Percentiles rank a stretch among this genome's conserved stretches.
Evolutionary conservation across 2,113 vertebrate species (phyloP).

Genomic region (Cebidichthys violaceus): DNA sequence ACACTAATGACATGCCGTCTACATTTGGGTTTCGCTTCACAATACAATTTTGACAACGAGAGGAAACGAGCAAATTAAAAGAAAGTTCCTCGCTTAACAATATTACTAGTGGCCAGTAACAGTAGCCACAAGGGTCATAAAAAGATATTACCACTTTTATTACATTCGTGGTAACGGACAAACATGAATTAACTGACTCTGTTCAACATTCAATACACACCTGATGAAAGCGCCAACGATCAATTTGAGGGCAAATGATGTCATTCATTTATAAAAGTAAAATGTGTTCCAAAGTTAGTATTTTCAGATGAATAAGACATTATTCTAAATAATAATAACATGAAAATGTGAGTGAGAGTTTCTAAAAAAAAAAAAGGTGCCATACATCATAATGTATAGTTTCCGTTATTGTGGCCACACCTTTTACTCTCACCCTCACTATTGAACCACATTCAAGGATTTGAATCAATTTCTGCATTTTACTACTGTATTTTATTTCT

Average conservation of each 20-base stretch:
- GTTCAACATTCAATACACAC: background rate
- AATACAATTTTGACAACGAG: background rate
- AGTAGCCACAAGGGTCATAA: background rate
- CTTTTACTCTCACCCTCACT: slow-evolving; percentile 7
- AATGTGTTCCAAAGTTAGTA: background rate
- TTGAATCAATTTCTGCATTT: too few species aligned
- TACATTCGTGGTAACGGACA: background rate
- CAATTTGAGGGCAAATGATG: background rate
- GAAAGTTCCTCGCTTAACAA: background rate
- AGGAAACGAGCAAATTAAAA: slow-evolving; percentile 13
- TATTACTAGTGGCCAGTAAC: background rate
- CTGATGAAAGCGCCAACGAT: background rate
- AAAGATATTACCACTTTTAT: background rate
- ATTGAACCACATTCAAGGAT: too few species aligned
- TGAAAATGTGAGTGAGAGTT: background rate
- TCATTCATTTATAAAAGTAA: background rate
- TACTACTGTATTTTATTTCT: too few species aligned
- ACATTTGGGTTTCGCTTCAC: slow-evolving; percentile 38
- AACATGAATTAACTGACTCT: background rate
- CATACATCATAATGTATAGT: background rate
- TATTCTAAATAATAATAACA: background rate
- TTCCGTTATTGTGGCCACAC: slow-evolving; percentile 2
- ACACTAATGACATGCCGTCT: slow-evolving; percentile 45
- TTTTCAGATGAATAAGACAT: background rate
- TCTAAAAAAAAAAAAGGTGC: background rate